These are phyloP conservation scores for Grammomys surdaster DNA, from an alignment of 2,113 vertebrate species.

Conservation along the genomic window DNA sequence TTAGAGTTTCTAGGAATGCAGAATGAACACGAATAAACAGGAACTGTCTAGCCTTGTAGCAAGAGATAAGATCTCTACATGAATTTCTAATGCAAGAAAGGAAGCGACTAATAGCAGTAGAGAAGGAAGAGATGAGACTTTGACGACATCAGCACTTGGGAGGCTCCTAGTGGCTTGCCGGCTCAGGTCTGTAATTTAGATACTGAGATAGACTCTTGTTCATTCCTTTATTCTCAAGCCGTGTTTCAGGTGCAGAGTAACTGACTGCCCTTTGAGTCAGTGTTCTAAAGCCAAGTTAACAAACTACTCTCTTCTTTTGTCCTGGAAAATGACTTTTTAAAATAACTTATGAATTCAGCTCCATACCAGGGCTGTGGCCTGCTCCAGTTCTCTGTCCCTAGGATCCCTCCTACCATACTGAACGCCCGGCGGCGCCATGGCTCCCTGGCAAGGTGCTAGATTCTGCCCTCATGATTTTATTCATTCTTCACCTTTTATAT, in stretches of 20 bases:
- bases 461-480: neutral
- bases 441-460: neutral
- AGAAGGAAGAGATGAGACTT: neutral
- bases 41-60: neutral
- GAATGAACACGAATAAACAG: constrained; percentile 9
- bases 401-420: neutral
- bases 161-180: neutral
- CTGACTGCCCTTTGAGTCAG: neutral
- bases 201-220: neutral
- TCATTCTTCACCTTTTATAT: neutral
- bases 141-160: neutral
- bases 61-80: constrained; percentile 13
- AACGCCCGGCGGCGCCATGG: neutral
- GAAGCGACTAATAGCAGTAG: constrained; percentile 37
- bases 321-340: neutral
- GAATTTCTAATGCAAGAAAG: constrained; percentile 28
- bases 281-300: constrained; percentile 36
- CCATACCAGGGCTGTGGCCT: neutral
- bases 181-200: neutral
- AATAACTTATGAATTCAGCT: neutral
- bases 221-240: constrained; percentile 25
- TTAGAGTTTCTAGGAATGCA: constrained; percentile 23
- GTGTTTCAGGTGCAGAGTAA: constrained; percentile 31
- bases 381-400: neutral
- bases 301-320: constrained; percentile 9